Base-by-base conservation (phyloP, 2,797 vertebrate genomes). In the Eremophila alpestris region DNA sequence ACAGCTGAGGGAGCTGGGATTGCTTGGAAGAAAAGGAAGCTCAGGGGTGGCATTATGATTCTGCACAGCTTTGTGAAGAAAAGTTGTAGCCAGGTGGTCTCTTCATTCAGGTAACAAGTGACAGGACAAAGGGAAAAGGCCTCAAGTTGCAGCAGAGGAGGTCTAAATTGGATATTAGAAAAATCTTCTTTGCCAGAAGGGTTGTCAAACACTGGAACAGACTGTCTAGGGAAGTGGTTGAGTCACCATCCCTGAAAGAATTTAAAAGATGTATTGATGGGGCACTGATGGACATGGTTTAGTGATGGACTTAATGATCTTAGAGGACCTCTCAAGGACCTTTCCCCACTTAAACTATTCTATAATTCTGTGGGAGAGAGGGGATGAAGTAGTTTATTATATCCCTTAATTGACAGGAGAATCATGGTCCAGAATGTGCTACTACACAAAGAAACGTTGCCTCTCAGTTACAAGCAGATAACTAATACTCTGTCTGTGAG, bases 401-500 rank as follows among this genome's bases (percentile, higher is more conserved):
- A 78, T 13, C 9, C 4, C 6, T 87, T 38, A 14, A 9, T 2
- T 46, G 27, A 30, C 43, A 62, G 15, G 5, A 75, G 23, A 70
- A 67, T n/a, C 51, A 38, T 43, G 27, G 10, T 34, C n/a, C 69
- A 80, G 27, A 83, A 64, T 52, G 20, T 68, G 23, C 34, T 24
- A 46, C 19, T 22, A 48, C 29, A 21, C 38, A 0, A 1, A 41
- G 9, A 9, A 45, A 5, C 6, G 4, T 7, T 70, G 24, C 36
- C 32, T 77, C 51, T 27, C 16, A 81, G 30, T 64, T n/a, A 83
- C 32, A 56, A 54, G 9, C 21, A 64, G 32, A 38, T 29, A 38
- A 1, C 0, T 9, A 41, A 4, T 49, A 54, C 14, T 17, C 41
- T 41, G n/a, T n/a, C 13, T 58, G 26, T 70, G 48, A 64, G 20